Evolutionary conservation across 1,140 invertebrate species (phyloP).

Genomic region (Drosophila nikananu): DNA sequence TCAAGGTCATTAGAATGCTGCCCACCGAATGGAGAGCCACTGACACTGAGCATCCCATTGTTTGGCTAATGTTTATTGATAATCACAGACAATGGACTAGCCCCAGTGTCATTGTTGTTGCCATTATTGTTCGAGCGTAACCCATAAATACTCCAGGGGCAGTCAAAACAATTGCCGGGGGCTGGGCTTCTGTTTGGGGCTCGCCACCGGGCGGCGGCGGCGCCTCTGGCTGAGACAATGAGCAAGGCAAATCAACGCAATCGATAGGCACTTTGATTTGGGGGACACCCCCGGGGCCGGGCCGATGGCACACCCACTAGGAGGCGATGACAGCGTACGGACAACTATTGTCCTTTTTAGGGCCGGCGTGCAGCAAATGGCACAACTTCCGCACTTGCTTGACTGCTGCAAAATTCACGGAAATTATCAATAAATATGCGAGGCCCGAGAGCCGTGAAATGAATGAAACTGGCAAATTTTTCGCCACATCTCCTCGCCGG

Average conservation of each 20-base stretch:
- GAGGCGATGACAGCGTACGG: background rate
- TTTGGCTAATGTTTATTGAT: constrained; percentile 82
- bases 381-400: constrained; percentile 81
- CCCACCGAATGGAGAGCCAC: constrained; percentile 28
- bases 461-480: constrained; percentile 65
- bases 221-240: constrained; percentile 64
- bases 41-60: constrained; percentile 67
- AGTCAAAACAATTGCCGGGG: constrained; percentile 73
- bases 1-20: constrained; percentile 83
- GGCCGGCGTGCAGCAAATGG: constrained; percentile 79
- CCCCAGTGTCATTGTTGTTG: constrained; percentile 60
- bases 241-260: constrained; percentile 74
- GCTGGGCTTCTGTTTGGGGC: constrained; percentile 5
- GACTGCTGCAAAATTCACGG: constrained; percentile 73
- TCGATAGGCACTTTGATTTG: constrained; percentile 81
- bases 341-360: constrained; percentile 73
- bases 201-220: constrained; percentile 13
- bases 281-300: background rate
- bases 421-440: constrained; percentile 85
- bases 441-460: constrained; percentile 60
- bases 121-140: constrained; percentile 68
- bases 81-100: constrained; percentile 72
- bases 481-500: constrained; percentile 40
- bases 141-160: constrained; percentile 78
- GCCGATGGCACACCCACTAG: background rate